phyloP scores from a whole-genome alignment of 2,113 vertebrate species.

The Centropristis striata region DNA sequence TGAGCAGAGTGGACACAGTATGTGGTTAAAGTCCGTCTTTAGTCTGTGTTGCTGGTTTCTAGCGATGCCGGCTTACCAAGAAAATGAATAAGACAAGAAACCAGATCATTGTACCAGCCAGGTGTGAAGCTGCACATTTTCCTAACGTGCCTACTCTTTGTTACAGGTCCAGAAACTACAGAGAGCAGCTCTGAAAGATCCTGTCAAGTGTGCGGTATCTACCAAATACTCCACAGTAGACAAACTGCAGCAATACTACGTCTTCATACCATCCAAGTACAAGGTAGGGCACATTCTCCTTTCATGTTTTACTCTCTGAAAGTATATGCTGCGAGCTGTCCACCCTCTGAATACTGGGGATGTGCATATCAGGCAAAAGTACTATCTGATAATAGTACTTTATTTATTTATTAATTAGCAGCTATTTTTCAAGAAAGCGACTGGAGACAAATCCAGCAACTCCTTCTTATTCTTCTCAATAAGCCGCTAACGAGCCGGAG shows the following conservation, averaged over 20 bases:
- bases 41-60: not conserved
- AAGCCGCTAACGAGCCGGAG: too few relatives aligned
- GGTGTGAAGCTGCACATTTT: not conserved
- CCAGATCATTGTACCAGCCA: too few relatives aligned
- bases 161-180: constrained; percentile 97
- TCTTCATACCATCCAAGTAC: constrained; percentile 98
- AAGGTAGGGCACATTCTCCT: constrained; percentile 86
- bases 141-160: not conserved
- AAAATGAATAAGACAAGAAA: not conserved
- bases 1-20: not conserved
- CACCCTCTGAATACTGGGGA: not conserved
- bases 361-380: too few relatives aligned
- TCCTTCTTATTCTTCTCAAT: too few relatives aligned
- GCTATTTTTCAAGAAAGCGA: too few relatives aligned
- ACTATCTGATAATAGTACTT: too few relatives aligned
- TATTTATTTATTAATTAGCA: too few relatives aligned
- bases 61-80: not conserved
- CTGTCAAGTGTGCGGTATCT: constrained; percentile 96
- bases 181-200: constrained; percentile 94
- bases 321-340: not conserved
- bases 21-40: not conserved
- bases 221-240: constrained; percentile 98
- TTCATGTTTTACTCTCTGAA: not conserved
- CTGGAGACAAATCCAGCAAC: too few relatives aligned
- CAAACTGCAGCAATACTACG: constrained; percentile 97